A percentile compares a stretch with the other conserved stretches of the same genome.
These are phyloP conservation scores for Cephalopholis sonnerati DNA, from an alignment of 2,113 vertebrate species.

Conservation along the genomic window DNA sequence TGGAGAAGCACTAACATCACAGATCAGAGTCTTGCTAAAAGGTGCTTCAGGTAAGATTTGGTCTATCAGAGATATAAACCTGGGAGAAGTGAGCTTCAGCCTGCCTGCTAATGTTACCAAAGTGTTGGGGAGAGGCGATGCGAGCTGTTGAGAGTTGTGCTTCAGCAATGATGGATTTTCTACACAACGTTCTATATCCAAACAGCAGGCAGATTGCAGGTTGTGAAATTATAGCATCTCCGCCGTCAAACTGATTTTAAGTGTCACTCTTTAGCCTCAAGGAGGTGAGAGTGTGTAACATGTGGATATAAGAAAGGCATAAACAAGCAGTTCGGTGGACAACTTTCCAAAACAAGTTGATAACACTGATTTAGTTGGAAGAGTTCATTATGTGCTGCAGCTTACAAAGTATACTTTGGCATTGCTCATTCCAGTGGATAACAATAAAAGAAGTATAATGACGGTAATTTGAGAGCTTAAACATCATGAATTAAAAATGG, in stretches of 20 bases:
- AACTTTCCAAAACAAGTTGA: conserved; percentile 1
- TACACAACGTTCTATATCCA: neutral
- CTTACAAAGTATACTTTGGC: conserved; percentile 2
- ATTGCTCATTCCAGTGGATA: neutral
- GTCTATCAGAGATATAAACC: conserved; percentile 36
- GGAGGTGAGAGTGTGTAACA: neutral
- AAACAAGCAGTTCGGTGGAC: conserved; percentile 1
- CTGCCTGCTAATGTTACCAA: conserved; percentile 44
- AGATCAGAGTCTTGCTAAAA: conserved; percentile 34
- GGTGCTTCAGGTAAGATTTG: conserved; percentile 41
- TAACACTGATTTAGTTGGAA: conserved; percentile 10
- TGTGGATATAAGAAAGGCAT: neutral
- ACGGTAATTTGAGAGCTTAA: conserved; percentile 17
- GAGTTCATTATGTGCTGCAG: neutral
- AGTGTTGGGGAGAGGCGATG: conserved; percentile 24
- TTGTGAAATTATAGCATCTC: conserved; percentile 35
- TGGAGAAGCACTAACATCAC: conserved; percentile 19
- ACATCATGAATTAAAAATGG: conserved; percentile 21
- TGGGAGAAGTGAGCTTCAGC: conserved; percentile 14
- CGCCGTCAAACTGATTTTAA: conserved; percentile 30
- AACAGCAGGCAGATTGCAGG: conserved; percentile 20
- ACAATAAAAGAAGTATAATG: neutral
- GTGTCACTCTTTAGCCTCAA: conserved; percentile 11
- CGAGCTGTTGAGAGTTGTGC: conserved; percentile 13
- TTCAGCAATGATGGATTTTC: conserved; percentile 36